These are phyloP conservation scores for Ptychoptera contaminata DNA, from an alignment of 2,888 invertebrate genomes.

Conservation along the genomic window DNA sequence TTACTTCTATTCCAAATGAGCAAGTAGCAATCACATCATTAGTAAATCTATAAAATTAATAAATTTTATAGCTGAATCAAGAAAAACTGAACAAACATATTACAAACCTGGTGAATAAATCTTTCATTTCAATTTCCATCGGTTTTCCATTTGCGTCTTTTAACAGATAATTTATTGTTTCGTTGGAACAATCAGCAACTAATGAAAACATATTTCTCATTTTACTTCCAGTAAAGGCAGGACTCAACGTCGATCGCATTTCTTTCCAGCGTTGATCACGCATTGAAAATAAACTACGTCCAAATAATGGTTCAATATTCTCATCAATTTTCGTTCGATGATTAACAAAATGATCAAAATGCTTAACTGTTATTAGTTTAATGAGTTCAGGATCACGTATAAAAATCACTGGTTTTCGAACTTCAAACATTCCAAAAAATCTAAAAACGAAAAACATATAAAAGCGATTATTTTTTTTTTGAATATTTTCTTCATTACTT, in stretches of 20 bases:
- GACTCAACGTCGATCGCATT: constrained; percentile 31
- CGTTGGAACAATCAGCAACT: constrained; percentile 18
- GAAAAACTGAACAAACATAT: constrained; percentile 15
- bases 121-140: constrained; percentile 11
- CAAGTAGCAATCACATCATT: constrained; percentile 21
- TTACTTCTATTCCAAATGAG: constrained; percentile 20
- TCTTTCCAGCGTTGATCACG: constrained; percentile 22
- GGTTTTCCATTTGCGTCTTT: constrained; percentile 1
- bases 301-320: constrained; percentile 21
- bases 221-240: constrained; percentile 33
- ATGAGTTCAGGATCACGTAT: constrained; percentile 34
- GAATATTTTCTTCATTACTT: background rate
- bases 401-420: constrained; percentile 21
- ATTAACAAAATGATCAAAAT: constrained; percentile 9
- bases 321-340: constrained; percentile 3
- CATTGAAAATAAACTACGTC: constrained; percentile 7
- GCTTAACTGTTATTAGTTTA: constrained; percentile 16
- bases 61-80: too few relatives aligned
- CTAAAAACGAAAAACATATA: too few relatives aligned
- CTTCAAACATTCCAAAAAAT: constrained; percentile 11
- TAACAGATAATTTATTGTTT: constrained; percentile 6
- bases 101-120: constrained; percentile 31
- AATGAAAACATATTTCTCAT: constrained; percentile 31
- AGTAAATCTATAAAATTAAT: constrained; percentile 12
- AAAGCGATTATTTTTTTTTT: too few relatives aligned